A percentile compares a stretch with the other conserved stretches of the same genome.
Conservation (phyloP, 2,113 vertebrate species). For the Paramormyrops kingsleyae region DNA sequence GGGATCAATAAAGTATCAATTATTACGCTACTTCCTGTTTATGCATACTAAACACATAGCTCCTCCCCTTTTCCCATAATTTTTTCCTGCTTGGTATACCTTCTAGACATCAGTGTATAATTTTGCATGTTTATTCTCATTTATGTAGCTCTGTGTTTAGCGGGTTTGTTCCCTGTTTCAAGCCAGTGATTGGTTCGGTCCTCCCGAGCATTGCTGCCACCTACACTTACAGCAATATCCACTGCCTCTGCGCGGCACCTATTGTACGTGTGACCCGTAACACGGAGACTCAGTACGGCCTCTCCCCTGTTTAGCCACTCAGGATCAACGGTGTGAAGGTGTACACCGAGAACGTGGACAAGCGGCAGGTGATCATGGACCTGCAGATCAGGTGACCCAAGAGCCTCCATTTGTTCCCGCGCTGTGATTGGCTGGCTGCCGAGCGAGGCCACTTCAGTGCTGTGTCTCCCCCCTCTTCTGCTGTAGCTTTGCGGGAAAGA, state of each 20-base stretch:
- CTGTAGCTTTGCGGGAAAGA: conserved; percentile 88
- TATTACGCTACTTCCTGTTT: neutral
- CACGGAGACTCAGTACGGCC: neutral
- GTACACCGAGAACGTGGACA: conserved; percentile 97
- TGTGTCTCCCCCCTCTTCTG: conserved; percentile 29
- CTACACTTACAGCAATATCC: neutral
- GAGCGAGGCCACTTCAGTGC: neutral
- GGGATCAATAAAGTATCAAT: no score
- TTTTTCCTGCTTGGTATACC: neutral
- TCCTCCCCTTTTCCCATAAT: neutral
- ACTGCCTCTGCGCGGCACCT: neutral
- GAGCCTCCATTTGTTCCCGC: neutral
- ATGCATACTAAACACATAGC: neutral
- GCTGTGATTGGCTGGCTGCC: neutral
- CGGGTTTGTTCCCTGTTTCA: neutral
- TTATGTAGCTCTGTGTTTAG: neutral
- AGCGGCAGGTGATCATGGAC: conserved; percentile 94
- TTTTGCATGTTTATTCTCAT: neutral
- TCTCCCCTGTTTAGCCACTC: conserved; percentile 68
- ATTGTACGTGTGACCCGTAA: no score
- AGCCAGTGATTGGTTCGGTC: neutral
- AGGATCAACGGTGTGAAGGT: conserved; percentile 93
- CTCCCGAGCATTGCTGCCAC: neutral
- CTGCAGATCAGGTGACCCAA: conserved; percentile 92
- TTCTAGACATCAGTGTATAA: neutral